Conservation (phyloP, 2,797 vertebrate species). For the Zenarchopterus dispar region DNA sequence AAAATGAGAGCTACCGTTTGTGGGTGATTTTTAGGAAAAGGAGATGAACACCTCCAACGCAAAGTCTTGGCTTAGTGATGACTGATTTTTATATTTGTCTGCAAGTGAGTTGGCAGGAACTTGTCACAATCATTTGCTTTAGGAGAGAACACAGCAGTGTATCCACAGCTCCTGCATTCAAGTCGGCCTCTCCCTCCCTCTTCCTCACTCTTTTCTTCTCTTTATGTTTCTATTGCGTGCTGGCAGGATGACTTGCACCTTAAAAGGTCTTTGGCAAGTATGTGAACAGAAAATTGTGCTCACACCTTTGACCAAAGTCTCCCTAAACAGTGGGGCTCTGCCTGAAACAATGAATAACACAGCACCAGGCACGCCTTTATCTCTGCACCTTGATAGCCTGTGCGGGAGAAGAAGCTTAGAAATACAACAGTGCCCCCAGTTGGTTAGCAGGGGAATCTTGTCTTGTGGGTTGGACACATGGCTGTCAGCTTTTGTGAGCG, state of each 20-base stretch:
- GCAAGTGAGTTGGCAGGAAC: slow-evolving; percentile 49
- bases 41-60: slow-evolving; percentile 28
- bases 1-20: slow-evolving; percentile 26
- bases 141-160: slow-evolving; percentile 44
- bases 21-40: slow-evolving; percentile 22
- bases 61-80: slow-evolving; percentile 24
- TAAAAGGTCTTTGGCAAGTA: slow-evolving; percentile 59
- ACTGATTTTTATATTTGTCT: slow-evolving; percentile 50
- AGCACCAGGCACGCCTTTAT: slow-evolving; percentile 31
- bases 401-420: slow-evolving; percentile 25
- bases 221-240: slow-evolving; percentile 35
- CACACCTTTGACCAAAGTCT: slow-evolving; percentile 70
- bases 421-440: slow-evolving; percentile 77
- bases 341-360: slow-evolving; percentile 60
- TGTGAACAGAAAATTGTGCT: slow-evolving; percentile 60
- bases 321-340: slow-evolving; percentile 59
- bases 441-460: slow-evolving; percentile 36
- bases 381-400: slow-evolving; percentile 35
- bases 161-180: slow-evolving; percentile 32
- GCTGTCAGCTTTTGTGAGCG: slow-evolving; percentile 39
- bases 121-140: slow-evolving; percentile 58
- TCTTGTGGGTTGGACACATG: slow-evolving; percentile 5
- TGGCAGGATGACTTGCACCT: slow-evolving; percentile 50
- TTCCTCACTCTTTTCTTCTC: slow-evolving; percentile 7
- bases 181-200: slow-evolving; percentile 7